Percentiles rank a stretch among this genome's conserved stretches.
These are phyloP conservation scores for Sinocyclocheilus grahami DNA, from an alignment of 2,113 vertebrate species.

Conservation along the genomic window DNA sequence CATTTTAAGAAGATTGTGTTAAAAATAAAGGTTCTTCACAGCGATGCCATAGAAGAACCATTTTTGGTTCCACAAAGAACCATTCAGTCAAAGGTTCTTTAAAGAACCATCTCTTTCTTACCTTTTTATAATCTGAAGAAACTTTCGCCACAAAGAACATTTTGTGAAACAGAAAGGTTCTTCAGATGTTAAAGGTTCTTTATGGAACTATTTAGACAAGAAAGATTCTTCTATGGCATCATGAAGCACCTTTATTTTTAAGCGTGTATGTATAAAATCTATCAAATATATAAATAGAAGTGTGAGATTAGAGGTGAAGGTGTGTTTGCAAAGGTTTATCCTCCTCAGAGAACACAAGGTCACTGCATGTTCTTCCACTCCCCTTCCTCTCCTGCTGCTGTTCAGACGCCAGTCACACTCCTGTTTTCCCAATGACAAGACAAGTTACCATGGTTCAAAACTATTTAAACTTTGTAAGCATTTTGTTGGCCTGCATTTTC, in stretches of 20 bases:
- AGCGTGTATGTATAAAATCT: background rate
- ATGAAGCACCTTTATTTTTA: no score
- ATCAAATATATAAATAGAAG: background rate
- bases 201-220: no score
- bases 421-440: constrained; percentile 35
- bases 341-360: constrained; percentile 49
- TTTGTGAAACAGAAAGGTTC: no score
- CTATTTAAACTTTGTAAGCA: constrained; percentile 16
- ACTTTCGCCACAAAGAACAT: no score
- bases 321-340: constrained; percentile 32
- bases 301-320: constrained; percentile 36
- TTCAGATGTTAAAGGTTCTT: no score
- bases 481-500: constrained; percentile 21
- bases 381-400: constrained; percentile 49
- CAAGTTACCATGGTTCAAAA: constrained; percentile 17
- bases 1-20: background rate
- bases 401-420: constrained; percentile 30
- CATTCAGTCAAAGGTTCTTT: no score
- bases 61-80: no score
- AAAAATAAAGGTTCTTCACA: no score
- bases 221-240: no score
- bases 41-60: no score
- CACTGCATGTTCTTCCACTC: constrained; percentile 16
- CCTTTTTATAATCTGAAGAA: no score
- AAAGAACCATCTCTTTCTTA: no score